Evolutionary conservation across 2,888 invertebrate species (phyloP).

Genomic region (Polydrusus tereticollis): DNA sequence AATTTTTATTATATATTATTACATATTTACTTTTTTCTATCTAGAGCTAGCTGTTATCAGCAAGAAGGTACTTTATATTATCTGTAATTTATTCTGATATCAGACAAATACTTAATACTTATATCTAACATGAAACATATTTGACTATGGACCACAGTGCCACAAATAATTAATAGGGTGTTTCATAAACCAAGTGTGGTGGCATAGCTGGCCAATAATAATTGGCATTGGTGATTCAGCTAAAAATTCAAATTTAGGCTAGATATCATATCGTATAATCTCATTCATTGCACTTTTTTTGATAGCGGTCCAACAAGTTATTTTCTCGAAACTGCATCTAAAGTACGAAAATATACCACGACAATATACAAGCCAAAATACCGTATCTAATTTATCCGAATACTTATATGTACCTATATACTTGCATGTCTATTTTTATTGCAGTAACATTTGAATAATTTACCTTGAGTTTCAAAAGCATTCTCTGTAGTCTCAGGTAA

Average conservation of each 20-base stretch:
- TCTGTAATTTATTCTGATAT: too few species aligned
- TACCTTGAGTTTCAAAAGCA: background rate
- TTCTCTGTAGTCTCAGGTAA: slow-evolving; percentile 15
- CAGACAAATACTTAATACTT: too few species aligned
- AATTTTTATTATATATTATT: too few species aligned
- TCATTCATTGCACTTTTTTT: background rate
- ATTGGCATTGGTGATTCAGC: background rate
- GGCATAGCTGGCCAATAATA: too few species aligned
- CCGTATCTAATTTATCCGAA: background rate
- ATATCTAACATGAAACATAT: too few species aligned
- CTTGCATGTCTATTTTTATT: too few species aligned
- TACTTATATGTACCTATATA: background rate
- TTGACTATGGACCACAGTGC: too few species aligned
- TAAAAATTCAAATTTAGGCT: background rate
- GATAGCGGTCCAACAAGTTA: background rate
- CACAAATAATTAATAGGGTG: too few species aligned
- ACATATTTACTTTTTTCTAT: too few species aligned
- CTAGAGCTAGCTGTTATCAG: too few species aligned
- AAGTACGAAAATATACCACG: background rate
- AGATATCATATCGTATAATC: background rate
- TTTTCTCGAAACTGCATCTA: background rate
- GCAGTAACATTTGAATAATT: background rate
- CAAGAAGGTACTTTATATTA: too few species aligned
- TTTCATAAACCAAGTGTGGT: too few species aligned
- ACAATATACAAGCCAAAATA: background rate